phyloP scores from a whole-genome alignment of 2,888 invertebrate genomes.

The Parnassius apollo region DNA sequence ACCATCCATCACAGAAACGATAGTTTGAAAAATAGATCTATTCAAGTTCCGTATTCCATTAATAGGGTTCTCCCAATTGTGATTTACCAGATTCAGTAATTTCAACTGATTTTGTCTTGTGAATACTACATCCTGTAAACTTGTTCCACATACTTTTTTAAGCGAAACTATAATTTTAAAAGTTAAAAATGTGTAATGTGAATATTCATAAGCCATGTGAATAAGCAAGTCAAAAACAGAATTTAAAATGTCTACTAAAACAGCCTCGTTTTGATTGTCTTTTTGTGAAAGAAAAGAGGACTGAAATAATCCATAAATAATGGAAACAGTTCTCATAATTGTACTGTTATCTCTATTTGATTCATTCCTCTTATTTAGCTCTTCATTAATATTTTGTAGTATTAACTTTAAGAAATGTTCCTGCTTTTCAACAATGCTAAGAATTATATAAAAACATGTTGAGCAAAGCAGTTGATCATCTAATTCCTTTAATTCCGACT shows the following conservation, averaged over 20 bases:
- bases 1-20: constrained; percentile 46
- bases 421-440: constrained; percentile 45
- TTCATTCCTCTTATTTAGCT: constrained; percentile 31
- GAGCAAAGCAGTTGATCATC: constrained; percentile 70
- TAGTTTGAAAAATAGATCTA: constrained; percentile 68
- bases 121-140: constrained; percentile 49
- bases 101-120: constrained; percentile 52
- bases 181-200: constrained; percentile 73
- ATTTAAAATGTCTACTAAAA: constrained; percentile 41
- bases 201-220: constrained; percentile 71
- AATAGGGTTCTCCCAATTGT: constrained; percentile 83
- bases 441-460: constrained; percentile 62
- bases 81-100: constrained; percentile 74
- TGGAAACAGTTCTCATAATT: constrained; percentile 47
- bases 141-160: constrained; percentile 58
- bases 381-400: constrained; percentile 40
- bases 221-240: constrained; percentile 50
- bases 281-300: constrained; percentile 53
- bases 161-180: constrained; percentile 75
- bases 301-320: constrained; percentile 73
- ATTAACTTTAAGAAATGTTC: constrained; percentile 47
- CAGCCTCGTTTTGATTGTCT: constrained; percentile 20
- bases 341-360: constrained; percentile 33
- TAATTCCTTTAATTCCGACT: constrained; percentile 47
- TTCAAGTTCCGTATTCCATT: constrained; percentile 79